Evolutionary conservation across 2,113 vertebrate species (phyloP), one percentile per base, ranked within the genome.

Genomic region (Acrocephalus arundinaceus): DNA sequence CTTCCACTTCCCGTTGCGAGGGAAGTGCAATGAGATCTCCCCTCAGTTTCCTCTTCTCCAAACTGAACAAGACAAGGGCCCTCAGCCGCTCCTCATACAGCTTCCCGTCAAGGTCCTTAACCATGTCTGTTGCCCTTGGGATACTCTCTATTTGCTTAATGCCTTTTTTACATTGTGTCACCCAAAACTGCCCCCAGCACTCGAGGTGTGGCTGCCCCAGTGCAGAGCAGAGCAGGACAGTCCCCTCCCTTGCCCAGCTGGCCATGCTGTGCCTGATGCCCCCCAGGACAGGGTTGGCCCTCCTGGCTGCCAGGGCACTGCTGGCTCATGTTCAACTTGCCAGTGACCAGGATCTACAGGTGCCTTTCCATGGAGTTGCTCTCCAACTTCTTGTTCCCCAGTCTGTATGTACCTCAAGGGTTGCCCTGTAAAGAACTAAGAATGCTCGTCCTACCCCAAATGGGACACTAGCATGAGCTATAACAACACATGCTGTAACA

Each of bases 181-280:
- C 41, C n/a, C 25, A 33, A 4, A 13, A 1, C 10, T 43, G 8
- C 5, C 6, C 46, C 21, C 48, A 68, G 48, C 12, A 19, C 30
- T 62, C 0, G 6, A 83, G 62, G 17, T 48, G 87, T 76, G n/a
- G 55, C 39, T 0, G 1, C 13, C 21, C 24, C 54, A 61, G 70
- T 0, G 0, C 70, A 62, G 39, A 55, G n/a, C 54, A 82, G 54
- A 68, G 41, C 1, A 0, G 41, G 4, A 46, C 52, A 81, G 59
- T 89, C 23, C 12, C 45, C 23, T 74, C 37, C 61, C 33, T 59
- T 19, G 12, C 19, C 25, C 0, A 0, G 31, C 37, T 61, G 62
- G 6, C 0, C 0, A 41, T 35, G 55, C 30, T 70, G 57, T 31
- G 11, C 30, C 55, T 77, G 48, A 33, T 62, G 41, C 0, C 0